phyloP scores from a whole-genome alignment of 2,113 vertebrate species.

The Notothenia rossii region DNA sequence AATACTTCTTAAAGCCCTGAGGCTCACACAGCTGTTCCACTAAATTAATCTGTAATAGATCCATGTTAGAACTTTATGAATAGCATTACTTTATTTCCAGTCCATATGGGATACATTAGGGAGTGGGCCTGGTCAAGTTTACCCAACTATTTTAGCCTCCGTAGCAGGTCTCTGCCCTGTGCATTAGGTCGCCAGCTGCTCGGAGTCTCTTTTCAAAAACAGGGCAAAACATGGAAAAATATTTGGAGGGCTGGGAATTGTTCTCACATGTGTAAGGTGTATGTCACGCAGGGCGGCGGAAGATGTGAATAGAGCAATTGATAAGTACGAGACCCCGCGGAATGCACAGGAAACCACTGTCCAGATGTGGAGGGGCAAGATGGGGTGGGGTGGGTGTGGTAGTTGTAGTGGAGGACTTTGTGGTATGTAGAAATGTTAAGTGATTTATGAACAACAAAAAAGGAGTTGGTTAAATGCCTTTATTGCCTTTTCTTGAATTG shows the following conservation, averaged over 20 bases:
- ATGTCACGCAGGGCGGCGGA: conserved; percentile 51
- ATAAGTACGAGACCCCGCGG: conserved; percentile 41
- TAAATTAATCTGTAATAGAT: conserved; percentile 58
- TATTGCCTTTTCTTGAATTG: not conserved
- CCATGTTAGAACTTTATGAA: conserved; percentile 51
- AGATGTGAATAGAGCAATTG: conserved; percentile 71
- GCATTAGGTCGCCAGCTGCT: conserved; percentile 61
- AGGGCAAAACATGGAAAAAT: conserved; percentile 54
- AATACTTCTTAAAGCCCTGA: conserved; percentile 40
- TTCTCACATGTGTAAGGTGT: conserved; percentile 75
- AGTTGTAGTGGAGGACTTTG: not conserved
- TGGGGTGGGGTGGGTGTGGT: conserved; percentile 13
- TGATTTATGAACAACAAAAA: not conserved
- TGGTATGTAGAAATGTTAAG: not conserved
- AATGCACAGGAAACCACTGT: conserved; percentile 71
- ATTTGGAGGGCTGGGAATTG: conserved; percentile 52
- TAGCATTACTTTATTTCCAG: conserved; percentile 57
- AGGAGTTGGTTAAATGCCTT: not conserved
- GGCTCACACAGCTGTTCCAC: conserved; percentile 56
- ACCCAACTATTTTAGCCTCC: conserved; percentile 33
- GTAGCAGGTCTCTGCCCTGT: conserved; percentile 44
- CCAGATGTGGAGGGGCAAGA: conserved; percentile 79
- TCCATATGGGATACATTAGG: conserved; percentile 77
- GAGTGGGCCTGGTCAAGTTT: conserved; percentile 40
- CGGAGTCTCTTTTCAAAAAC: conserved; percentile 47